Conservation (phyloP, 2,888 invertebrate genomes). For the Cancer borealis region DNA sequence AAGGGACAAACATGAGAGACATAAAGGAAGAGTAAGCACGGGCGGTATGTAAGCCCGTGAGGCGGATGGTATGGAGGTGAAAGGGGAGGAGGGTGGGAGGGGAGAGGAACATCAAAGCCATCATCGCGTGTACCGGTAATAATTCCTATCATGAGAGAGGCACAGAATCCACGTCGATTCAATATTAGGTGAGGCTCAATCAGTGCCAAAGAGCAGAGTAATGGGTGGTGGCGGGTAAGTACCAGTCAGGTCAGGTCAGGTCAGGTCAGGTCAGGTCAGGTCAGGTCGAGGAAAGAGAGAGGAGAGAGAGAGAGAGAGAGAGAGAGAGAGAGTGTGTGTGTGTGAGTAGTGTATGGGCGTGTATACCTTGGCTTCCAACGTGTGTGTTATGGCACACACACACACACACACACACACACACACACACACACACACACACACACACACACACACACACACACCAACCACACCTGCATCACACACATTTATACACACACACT, state of each 20-base stretch:
- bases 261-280: neutral
- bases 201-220: neutral
- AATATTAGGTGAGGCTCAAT: constrained; percentile 10
- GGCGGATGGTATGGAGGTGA: neutral
- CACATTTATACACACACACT: too few relatives aligned
- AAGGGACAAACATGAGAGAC: too few relatives aligned
- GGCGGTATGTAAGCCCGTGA: too few relatives aligned
- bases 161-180: constrained; percentile 2
- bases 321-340: neutral
- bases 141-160: neutral
- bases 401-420: too few relatives aligned
- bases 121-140: neutral
- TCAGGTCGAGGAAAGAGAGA: too few relatives aligned
- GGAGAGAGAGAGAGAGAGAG: neutral
- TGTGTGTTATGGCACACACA: too few relatives aligned
- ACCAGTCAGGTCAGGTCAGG: neutral
- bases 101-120: neutral
- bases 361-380: too few relatives aligned
- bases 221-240: constrained; percentile 2
- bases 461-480: too few relatives aligned
- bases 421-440: too few relatives aligned
- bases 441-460: too few relatives aligned
- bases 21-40: too few relatives aligned
- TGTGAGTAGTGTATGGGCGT: neutral
- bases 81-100: neutral